These are phyloP conservation scores for Ephydatia muelleri DNA, from an alignment of 37 sponge, comb jelly and placozoan genomes.

Conservation along the genomic window DNA sequence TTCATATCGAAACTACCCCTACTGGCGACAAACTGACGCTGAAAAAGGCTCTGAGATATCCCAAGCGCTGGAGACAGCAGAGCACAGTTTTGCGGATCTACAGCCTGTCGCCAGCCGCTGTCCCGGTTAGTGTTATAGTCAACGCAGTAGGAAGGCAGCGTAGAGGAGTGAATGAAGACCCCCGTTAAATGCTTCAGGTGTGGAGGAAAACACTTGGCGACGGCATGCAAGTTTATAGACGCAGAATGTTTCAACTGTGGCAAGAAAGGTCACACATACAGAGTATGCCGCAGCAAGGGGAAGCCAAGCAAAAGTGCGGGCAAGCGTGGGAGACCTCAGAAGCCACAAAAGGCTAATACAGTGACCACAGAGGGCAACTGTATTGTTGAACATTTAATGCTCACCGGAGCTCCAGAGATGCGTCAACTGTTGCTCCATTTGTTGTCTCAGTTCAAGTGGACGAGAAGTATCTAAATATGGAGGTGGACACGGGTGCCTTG, in stretches of 20 bases:
- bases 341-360: constrained; percentile 4
- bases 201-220: constrained; percentile 31
- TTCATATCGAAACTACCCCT: constrained; percentile 7
- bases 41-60: not conserved
- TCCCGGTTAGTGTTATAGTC: not conserved
- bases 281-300: constrained; percentile 31
- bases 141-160: not conserved
- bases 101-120: not conserved
- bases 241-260: constrained; percentile 2
- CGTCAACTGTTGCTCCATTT: not conserved
- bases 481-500: constrained; percentile 55
- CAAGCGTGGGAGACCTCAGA: constrained; percentile 8
- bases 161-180: not conserved
- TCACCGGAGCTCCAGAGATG: constrained; percentile 7
- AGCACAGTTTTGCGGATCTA: not conserved
- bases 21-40: constrained; percentile 13
- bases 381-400: not conserved
- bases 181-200: constrained; percentile 24
- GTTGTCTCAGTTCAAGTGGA: not conserved
- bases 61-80: not conserved
- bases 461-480: constrained; percentile 25
- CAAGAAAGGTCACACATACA: too few relatives aligned
- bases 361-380: not conserved
- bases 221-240: constrained; percentile 14
- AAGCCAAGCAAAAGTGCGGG: not conserved